Evolutionary conservation across 1,140 invertebrate species (phyloP).

Genomic region (Tetramorium parvispinum): DNA sequence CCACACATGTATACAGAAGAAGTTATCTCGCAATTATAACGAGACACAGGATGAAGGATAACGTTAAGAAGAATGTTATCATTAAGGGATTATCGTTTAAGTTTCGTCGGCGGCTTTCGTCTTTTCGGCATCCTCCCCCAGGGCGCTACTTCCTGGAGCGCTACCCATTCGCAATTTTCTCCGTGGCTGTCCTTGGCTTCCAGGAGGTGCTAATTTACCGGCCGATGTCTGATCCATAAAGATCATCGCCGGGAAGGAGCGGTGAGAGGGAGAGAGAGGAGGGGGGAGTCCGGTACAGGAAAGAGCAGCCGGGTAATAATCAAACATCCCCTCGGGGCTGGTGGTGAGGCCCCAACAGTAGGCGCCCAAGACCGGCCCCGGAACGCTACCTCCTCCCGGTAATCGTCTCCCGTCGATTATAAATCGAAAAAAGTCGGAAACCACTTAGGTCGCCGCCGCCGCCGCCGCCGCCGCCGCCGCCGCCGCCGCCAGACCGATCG

Average conservation of each 20-base stretch:
- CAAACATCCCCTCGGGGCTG: constrained; percentile 72
- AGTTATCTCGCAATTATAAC: not conserved
- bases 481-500: constrained; percentile 23
- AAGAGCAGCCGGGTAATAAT: constrained; percentile 72
- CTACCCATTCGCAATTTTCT: constrained; percentile 33
- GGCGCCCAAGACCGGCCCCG: constrained; percentile 70
- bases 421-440: constrained; percentile 76
- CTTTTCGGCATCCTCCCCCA: constrained; percentile 18
- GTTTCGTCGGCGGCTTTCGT: not conserved
- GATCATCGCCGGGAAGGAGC: constrained; percentile 54
- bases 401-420: constrained; percentile 71
- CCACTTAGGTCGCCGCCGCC: constrained; percentile 64
- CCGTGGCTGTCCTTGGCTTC: constrained; percentile 66
- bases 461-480: constrained; percentile 19
- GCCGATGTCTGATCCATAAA: constrained; percentile 72
- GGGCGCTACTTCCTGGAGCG: constrained; percentile 64
- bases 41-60: not conserved
- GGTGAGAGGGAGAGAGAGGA: constrained; percentile 11
- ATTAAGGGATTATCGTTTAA: constrained; percentile 8
- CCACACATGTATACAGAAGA: not conserved
- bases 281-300: constrained; percentile 22
- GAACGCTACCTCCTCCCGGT: constrained; percentile 72
- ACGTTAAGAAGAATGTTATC: not conserved
- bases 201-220: constrained; percentile 73
- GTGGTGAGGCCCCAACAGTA: constrained; percentile 71